phyloP scores from a whole-genome alignment of 2,888 invertebrate genomes.

The Perithous albicinctus region DNA sequence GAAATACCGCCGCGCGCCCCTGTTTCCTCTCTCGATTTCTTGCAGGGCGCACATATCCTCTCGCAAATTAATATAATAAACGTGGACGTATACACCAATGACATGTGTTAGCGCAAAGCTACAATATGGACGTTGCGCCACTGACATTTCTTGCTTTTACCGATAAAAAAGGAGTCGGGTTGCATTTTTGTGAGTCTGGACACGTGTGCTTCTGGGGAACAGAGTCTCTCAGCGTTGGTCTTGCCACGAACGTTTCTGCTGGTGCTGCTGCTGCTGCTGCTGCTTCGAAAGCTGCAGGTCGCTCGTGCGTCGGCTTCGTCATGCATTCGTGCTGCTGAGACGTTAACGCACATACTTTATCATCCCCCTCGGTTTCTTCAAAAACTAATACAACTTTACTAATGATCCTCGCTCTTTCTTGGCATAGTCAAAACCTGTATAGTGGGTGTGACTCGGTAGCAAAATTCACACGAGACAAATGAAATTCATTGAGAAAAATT shows the following conservation, averaged over 20 bases:
- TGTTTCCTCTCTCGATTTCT: slow-evolving; percentile 53
- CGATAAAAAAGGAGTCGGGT: slow-evolving; percentile 61
- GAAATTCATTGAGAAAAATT: slow-evolving; percentile 6
- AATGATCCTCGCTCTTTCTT: neutral
- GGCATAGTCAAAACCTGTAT: neutral
- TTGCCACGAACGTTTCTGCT: slow-evolving; percentile 56
- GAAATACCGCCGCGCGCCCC: slow-evolving; percentile 54
- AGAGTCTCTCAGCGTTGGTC: slow-evolving; percentile 77
- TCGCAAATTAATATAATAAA: slow-evolving; percentile 44
- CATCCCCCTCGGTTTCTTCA: no score
- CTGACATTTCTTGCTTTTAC: slow-evolving; percentile 50
- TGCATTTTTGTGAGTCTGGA: slow-evolving; percentile 81
- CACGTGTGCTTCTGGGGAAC: slow-evolving; percentile 77
- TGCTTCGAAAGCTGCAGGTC: slow-evolving; percentile 35
- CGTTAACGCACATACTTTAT: slow-evolving; percentile 52
- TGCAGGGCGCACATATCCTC: slow-evolving; percentile 18
- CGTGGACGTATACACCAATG: slow-evolving; percentile 2
- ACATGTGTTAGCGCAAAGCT: slow-evolving; percentile 32
- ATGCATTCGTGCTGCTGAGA: slow-evolving; percentile 6
- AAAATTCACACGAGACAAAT: neutral
- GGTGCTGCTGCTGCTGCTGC: slow-evolving; percentile 1
- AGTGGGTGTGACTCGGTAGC: neutral
- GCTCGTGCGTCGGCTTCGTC: slow-evolving; percentile 42
- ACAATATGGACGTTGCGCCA: slow-evolving; percentile 57
- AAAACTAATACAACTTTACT: neutral